Percentiles rank a stretch among this genome's conserved stretches.
These are phyloP conservation scores for Percina caprodes DNA, from an alignment of 2,113 vertebrate genomes.

Conservation along the genomic window DNA sequence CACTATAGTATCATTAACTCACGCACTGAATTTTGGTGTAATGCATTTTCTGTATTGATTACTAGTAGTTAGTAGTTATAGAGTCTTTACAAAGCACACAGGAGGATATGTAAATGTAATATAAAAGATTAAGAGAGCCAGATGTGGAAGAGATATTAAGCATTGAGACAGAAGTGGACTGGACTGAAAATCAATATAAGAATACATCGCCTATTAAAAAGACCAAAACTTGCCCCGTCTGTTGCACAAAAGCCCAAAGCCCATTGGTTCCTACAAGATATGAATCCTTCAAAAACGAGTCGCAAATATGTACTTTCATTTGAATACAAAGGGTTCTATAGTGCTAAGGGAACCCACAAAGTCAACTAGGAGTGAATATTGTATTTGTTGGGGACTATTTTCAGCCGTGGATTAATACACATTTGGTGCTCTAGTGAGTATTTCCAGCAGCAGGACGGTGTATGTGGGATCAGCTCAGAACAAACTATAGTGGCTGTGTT, in stretches of 20 bases:
- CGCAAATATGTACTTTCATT: not conserved
- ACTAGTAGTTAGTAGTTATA: too few relatives aligned
- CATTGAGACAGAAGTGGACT: too few relatives aligned
- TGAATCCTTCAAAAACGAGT: too few relatives aligned
- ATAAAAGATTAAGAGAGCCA: not conserved
- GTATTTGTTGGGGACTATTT: conserved; percentile 7
- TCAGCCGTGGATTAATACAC: conserved; percentile 3
- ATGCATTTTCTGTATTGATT: not conserved
- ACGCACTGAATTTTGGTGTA: not conserved
- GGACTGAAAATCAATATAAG: not conserved
- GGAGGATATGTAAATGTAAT: not conserved
- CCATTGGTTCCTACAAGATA: too few relatives aligned
- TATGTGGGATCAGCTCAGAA: not conserved
- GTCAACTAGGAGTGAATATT: not conserved
- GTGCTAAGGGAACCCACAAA: not conserved
- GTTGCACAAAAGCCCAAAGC: too few relatives aligned
- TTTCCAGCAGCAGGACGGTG: not conserved
- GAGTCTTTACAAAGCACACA: not conserved
- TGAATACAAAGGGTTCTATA: too few relatives aligned
- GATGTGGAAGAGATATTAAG: not conserved
- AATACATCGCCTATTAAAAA: not conserved
- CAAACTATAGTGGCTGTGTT: conserved; percentile 11
- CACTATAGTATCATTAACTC: not conserved
- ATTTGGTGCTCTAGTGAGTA: conserved; percentile 1
- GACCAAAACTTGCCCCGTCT: too few relatives aligned